Evolutionary conservation across 2,113 vertebrate genomes (phyloP), one percentile per base, ranked within the genome.

Genomic region (Ivindomyrus marchei): DNA sequence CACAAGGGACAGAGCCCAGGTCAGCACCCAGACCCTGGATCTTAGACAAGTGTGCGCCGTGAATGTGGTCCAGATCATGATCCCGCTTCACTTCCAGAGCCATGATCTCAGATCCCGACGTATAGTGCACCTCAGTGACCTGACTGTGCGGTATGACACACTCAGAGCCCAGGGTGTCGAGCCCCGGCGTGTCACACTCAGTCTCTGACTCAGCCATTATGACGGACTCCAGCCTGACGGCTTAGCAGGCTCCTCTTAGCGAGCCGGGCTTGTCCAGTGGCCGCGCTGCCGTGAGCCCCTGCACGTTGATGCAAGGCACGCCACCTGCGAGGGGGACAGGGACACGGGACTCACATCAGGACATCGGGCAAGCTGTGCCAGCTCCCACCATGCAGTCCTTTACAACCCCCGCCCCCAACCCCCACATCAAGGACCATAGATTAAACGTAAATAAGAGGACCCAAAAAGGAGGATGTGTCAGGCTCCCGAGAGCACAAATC

Each of bases 191-290:
- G 95, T 96, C 96, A 95, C 96, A 96, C 91, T 96, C 95, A 95
- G 95, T 96, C 96, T 96, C 96, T 95, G 96, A 96, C 95, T 96
- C 96, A 17, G 96, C 95, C 96, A 96, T 96, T 93, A 96, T 95
- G 91, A 96, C 96, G 93, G 95, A 96, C 95, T 96, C 96, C 95
- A 96, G 92, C 95, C 95, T 95, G 91, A 94, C 95, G 93, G 96
- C 95, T 95, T 96, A 95, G 87, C 2, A 21, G 17, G 17, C 31
- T 45, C 39, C 87, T 66, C 87, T 66, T 21, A 62, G 36, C 31
- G 21, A 42, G 56, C 87, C 17, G 56, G 52, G 50, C 10, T 21
- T 39, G 36, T 56, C 50, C 77, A 3, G 21, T 10, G 36, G 36
- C 31, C 13, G 31, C 8, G 77, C 13, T 53, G 74, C 74, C 15